Base-by-base conservation (phyloP, 1,140 invertebrate species). In the Eubasilissa regina region DNA sequence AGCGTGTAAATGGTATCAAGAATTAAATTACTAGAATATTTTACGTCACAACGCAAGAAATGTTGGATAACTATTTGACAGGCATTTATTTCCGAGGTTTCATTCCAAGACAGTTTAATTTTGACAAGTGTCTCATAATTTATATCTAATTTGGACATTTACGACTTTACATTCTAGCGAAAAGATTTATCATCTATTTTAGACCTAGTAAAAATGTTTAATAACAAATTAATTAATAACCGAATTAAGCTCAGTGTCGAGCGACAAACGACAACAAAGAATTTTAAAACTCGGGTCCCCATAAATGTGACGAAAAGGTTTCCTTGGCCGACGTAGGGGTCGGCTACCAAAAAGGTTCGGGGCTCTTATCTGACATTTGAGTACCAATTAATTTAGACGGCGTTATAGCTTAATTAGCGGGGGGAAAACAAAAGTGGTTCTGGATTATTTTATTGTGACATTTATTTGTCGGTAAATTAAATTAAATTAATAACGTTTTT, bases 361-460 rank as follows among this genome's bases (percentile, higher is more conserved):
- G 76, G 7, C 64, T 66, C 70, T 81, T 81, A 81, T 81, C 80
- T 68, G 72, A 48, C 51, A 64, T 70, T 77, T 74, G 68, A 77
- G 25, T 48, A 77, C 81, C 81, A 82, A 82, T 82, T 82, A 82
- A 82, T 82, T 81, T 77, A 74, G 78, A 47, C 43, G 66, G 51
- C 81, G 75, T 80, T 82, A 82, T 70, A 58, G 75, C 81, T 82
- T 82, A 79, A 82, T 82, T 82, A 82, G 78, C 47, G 35, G 56
- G 48, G n/a, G 75, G 55, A 76, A 82, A 55, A 80, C 45, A 62
- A 58, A 15, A 21, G n/a, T 13, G 58, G 9, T 44, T 35, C 25
- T 35, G 25, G 19, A 76, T 47, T 64, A 76, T 25, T 76, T 76
- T 76, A 76, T 76, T 60, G 25, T 76, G 56, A 48, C 58, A 35